These are phyloP conservation scores for Ligdia adustata DNA, from an alignment of 2,888 invertebrate species.

Conservation along the genomic window DNA sequence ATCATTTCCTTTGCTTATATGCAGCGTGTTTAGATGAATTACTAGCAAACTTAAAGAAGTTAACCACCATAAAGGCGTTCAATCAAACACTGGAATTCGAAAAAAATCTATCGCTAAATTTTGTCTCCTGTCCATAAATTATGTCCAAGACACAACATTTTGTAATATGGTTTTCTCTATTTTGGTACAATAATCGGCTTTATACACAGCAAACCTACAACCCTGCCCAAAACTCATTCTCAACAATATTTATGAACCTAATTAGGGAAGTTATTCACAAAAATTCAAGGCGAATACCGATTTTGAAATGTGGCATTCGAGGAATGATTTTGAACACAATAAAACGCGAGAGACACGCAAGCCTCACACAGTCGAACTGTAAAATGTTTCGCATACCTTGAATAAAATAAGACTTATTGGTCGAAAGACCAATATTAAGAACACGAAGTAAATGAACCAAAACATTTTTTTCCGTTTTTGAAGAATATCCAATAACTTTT, in stretches of 20 bases:
- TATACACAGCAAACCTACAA: too few species aligned
- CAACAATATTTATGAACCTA: constrained; percentile 44
- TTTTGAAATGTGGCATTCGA: constrained; percentile 47
- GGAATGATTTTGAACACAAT: constrained; percentile 50
- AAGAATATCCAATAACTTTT: constrained; percentile 35
- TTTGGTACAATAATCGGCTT: too few species aligned
- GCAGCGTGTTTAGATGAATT: too few species aligned
- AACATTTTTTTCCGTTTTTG: constrained; percentile 43
- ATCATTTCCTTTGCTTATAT: too few species aligned
- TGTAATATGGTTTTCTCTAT: too few species aligned
- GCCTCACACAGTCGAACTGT: constrained; percentile 59
- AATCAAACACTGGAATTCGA: too few species aligned
- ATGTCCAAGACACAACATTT: too few species aligned
- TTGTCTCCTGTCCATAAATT: too few species aligned
- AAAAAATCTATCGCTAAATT: too few species aligned
- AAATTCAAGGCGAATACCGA: constrained; percentile 48
- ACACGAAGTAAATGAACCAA: constrained; percentile 57
- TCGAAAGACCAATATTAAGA: constrained; percentile 54
- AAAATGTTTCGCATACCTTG: constrained; percentile 61
- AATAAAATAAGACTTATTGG: constrained; percentile 58
- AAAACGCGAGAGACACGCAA: constrained; percentile 54
- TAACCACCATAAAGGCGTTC: too few species aligned
- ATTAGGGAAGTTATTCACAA: constrained; percentile 47
- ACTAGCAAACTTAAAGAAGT: too few species aligned
- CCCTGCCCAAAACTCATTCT: constrained; percentile 27